Base-by-base conservation (phyloP, 2,888 invertebrate genomes). In the Xestobium rufovillosum region DNA sequence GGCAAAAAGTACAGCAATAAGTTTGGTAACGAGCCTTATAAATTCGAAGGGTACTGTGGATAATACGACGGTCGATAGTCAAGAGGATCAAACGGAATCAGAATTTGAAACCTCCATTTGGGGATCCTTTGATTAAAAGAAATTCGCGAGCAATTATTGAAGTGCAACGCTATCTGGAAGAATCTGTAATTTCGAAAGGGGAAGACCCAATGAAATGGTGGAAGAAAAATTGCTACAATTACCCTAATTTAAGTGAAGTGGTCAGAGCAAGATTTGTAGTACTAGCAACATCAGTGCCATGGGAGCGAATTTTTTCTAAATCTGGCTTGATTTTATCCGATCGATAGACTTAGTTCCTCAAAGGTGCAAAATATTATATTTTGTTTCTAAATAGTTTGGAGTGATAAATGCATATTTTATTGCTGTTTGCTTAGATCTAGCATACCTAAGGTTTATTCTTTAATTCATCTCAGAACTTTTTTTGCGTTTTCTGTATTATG, bases 281-380 rank as follows among this genome's bases (percentile, higher is more conserved):
- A 16, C 29, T 45, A 30, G 51, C 50, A 3, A 53, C 53, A 14
- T 56, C 54, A 3, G 53, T 52, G n/a, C 51, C 53, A 2, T 49
- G 46, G 26, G 54, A 51, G 34, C 45, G 50, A 31, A 38, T 51
- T 26, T 51, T 54, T 35, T 53, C 53, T 8, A 51, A 52, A 37
- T 41, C 48, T 3, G 52, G 51, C 12, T 38, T 46, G 12, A 39
- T 45, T n/a, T 26, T 50, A 3, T 44, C 41, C 17, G 50, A 54
- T 10, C 39, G 47, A 44, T 39, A 34, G 47, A 29, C 38, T 56
- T 10, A 38, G 33, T 26, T 29, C 46, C 31, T 36, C 28, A 10
- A 50, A 47, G 42, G 44, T 51, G 15, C 29, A 34, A 10, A 32
- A n/a, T n/a, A n/a, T n/a, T n/a, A 43, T 36, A 38, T 43, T 17